These are phyloP conservation scores for Lepidocyrtoides sp. DNA, from an alignment of 2,888 invertebrate species.

Conservation along the genomic window DNA sequence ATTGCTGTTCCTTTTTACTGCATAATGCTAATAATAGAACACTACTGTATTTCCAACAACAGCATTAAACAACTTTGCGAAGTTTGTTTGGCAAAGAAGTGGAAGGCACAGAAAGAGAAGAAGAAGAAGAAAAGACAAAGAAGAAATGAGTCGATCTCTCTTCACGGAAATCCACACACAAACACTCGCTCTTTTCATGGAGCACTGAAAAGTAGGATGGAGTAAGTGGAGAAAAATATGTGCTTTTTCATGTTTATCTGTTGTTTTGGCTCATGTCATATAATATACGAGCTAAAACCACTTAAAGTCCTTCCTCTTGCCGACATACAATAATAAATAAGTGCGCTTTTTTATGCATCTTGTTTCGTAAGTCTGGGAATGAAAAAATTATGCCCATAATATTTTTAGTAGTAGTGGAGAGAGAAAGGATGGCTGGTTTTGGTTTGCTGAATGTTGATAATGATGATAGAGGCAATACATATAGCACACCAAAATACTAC, in stretches of 20 bases:
- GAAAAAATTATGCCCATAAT: too few species aligned
- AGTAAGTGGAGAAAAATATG: slow-evolving; percentile 30
- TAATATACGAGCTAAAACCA: slow-evolving; percentile 27
- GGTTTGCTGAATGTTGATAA: background rate
- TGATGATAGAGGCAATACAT: background rate
- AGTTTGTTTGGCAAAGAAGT: too few species aligned
- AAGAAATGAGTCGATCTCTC: slow-evolving; percentile 54
- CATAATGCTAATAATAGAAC: slow-evolving; percentile 66
- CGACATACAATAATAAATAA: slow-evolving; percentile 18
- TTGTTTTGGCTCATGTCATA: slow-evolving; percentile 51
- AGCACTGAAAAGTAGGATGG: slow-evolving; percentile 36
- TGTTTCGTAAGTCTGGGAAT: background rate
- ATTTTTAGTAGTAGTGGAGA: too few species aligned
- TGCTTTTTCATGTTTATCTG: slow-evolving; percentile 40
- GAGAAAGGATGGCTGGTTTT: background rate
- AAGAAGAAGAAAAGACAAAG: background rate
- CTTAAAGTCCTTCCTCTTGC: slow-evolving; percentile 52
- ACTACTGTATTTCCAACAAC: background rate
- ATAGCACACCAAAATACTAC: too few species aligned
- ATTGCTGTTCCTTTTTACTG: slow-evolving; percentile 52
- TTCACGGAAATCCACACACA: background rate
- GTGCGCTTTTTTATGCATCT: background rate
- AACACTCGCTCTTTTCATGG: slow-evolving; percentile 16
- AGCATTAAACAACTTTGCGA: slow-evolving; percentile 44
- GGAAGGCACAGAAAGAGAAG: background rate